These are phyloP conservation scores for Sciurus vulgaris DNA, from an alignment of 2,797 vertebrate species.

Conservation along the genomic window DNA sequence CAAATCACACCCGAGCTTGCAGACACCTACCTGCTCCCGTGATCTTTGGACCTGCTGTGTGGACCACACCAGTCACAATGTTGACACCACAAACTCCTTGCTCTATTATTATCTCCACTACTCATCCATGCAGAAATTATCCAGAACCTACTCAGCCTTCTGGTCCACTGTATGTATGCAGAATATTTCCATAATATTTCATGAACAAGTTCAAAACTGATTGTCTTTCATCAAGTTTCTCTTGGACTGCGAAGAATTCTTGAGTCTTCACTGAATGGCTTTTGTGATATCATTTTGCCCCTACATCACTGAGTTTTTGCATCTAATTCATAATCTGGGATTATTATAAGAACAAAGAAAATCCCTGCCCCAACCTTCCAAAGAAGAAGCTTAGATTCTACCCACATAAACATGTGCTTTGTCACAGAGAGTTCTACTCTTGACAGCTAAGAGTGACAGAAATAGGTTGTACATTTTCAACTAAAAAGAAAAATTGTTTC, in stretches of 20 bases:
- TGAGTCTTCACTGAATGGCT: background rate
- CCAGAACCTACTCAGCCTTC: background rate
- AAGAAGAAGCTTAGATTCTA: background rate
- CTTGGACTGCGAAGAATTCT: background rate
- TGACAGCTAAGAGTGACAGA: background rate
- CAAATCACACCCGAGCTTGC: background rate
- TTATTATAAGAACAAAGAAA: background rate
- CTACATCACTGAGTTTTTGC: background rate
- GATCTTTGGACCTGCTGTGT: background rate
- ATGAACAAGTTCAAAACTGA: background rate
- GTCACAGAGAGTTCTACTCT: background rate
- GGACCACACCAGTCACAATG: background rate
- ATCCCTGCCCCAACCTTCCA: background rate
- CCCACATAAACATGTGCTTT: background rate
- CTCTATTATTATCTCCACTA: background rate
- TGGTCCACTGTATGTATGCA: background rate
- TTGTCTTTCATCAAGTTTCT: background rate
- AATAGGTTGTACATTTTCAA: background rate
- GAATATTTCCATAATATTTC: background rate
- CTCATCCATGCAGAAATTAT: background rate
- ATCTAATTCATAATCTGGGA: background rate
- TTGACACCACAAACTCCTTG: background rate
- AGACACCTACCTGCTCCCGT: background rate
- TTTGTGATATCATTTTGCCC: background rate
- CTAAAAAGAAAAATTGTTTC: background rate